phyloP scores from a whole-genome alignment of 2,888 invertebrate species.

The Phymatocera aterrima region DNA sequence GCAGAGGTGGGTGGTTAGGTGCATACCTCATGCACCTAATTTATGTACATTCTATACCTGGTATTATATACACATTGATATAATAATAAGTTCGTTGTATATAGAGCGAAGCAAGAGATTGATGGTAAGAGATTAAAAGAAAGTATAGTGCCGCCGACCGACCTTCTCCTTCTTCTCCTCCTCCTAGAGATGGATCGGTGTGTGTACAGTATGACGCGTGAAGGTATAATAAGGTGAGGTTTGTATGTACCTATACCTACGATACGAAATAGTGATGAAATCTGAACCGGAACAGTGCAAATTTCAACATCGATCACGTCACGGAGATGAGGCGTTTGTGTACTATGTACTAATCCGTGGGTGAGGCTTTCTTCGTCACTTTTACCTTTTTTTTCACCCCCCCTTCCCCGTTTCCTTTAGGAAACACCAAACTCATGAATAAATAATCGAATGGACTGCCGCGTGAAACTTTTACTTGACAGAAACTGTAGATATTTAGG shows the following conservation, averaged over 20 bases:
- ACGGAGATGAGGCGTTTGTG: background rate
- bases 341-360: background rate
- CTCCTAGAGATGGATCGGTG: conserved; percentile 21
- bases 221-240: no score
- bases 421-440: no score
- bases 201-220: background rate
- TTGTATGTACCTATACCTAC: no score
- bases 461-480: no score
- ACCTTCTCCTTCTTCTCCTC: background rate
- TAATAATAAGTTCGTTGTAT: background rate
- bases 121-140: conserved; percentile 34
- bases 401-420: no score
- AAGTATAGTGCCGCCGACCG: background rate
- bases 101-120: conserved; percentile 21
- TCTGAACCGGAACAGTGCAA: conserved; percentile 13
- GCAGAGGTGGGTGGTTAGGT: no score
- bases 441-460: background rate
- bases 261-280: conserved; percentile 20
- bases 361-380: background rate
- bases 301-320: conserved; percentile 32
- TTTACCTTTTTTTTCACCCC: no score
- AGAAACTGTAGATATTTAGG: no score
- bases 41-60: background rate
- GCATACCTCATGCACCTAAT: no score
- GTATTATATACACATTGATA: background rate